These are phyloP conservation scores for Diploptera punctata DNA, from an alignment of 2,888 invertebrate species.

Conservation along the genomic window DNA sequence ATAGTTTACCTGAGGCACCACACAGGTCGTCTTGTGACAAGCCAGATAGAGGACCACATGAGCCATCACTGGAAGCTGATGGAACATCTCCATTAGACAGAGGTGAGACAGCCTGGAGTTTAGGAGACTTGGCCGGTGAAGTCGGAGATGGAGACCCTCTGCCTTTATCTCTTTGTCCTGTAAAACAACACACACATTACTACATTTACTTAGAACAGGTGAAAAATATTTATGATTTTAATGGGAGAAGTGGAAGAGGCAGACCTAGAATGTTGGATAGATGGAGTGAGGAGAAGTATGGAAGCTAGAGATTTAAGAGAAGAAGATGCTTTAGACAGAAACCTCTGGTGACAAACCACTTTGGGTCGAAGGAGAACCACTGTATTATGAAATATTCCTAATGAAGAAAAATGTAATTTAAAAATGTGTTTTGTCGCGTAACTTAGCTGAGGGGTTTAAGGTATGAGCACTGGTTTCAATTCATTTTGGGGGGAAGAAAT, in stretches of 20 bases:
- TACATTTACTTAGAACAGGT: not conserved
- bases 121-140: constrained; percentile 34
- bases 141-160: constrained; percentile 18
- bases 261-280: too few species aligned
- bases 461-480: too few species aligned
- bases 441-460: not conserved
- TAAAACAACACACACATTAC: not conserved
- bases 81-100: constrained; percentile 28
- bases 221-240: too few species aligned
- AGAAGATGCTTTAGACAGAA: too few species aligned
- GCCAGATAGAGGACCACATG: constrained; percentile 31
- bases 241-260: not conserved
- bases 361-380: too few species aligned
- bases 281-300: too few species aligned
- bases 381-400: too few species aligned
- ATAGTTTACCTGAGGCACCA: too few species aligned
- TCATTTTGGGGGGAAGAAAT: too few species aligned
- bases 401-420: too few species aligned
- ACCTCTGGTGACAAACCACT: too few species aligned
- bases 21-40: constrained; percentile 37
- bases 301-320: too few species aligned
- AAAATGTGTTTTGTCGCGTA: not conserved
- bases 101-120: not conserved
- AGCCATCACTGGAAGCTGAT: constrained; percentile 11
- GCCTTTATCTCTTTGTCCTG: constrained; percentile 35